A percentile compares a stretch with the other conserved stretches of the same genome.
Evolutionary conservation across 2,113 vertebrate species (phyloP).

Genomic region (Bagarius yarrelli): DNA sequence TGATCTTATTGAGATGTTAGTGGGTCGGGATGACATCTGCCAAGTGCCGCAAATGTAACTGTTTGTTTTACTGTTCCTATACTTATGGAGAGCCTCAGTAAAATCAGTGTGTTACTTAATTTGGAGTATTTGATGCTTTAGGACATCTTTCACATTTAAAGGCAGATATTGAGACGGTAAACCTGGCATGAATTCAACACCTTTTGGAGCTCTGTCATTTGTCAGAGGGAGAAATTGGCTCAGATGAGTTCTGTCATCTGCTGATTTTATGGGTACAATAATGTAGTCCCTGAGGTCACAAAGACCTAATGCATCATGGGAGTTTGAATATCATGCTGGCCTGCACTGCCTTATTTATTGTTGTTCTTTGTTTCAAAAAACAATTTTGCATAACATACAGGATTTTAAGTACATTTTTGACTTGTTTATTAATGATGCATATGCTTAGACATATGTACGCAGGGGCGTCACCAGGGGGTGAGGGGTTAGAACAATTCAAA

Average conservation of each 20-base stretch:
- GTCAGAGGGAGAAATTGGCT: slow-evolving; percentile 14
- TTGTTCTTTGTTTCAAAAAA: neutral
- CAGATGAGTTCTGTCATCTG: slow-evolving; percentile 24
- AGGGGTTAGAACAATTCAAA: too few relatives aligned
- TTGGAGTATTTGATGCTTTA: neutral
- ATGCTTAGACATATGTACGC: too few relatives aligned
- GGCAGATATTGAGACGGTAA: neutral
- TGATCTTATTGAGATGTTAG: too few relatives aligned
- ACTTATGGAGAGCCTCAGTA: neutral
- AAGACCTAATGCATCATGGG: neutral
- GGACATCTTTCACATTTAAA: neutral
- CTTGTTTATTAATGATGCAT: neutral
- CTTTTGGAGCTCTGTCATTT: slow-evolving; percentile 12
- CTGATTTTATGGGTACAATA: slow-evolving; percentile 17
- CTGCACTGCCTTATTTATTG: neutral
- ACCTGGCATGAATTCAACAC: slow-evolving; percentile 8
- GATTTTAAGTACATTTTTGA: neutral
- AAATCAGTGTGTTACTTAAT: too few relatives aligned
- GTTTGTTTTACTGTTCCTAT: neutral
- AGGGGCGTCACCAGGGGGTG: too few relatives aligned
- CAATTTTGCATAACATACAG: neutral
- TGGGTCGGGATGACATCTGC: too few relatives aligned
- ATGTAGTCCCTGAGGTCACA: slow-evolving; percentile 18
- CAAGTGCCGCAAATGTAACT: too few relatives aligned
- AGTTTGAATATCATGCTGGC: neutral